phyloP scores from a whole-genome alignment of 2,113 vertebrate genomes.

The Axis porcinus region DNA sequence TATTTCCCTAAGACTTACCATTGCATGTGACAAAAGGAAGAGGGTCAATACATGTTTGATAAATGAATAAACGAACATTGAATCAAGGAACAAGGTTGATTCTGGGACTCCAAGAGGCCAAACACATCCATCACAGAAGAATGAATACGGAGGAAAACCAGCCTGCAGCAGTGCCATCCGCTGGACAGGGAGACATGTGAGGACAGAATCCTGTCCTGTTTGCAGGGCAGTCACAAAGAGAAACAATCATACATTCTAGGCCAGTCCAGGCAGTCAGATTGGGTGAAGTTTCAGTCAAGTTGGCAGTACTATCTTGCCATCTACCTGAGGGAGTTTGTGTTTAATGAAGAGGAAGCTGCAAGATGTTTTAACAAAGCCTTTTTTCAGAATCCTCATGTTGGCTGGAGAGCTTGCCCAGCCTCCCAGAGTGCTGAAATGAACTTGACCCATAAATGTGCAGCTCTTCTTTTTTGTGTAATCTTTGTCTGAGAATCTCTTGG shows the following conservation, averaged over 20 bases:
- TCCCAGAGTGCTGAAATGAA: background rate
- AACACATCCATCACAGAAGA: background rate
- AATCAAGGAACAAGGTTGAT: background rate
- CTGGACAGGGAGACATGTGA: background rate
- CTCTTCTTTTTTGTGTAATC: background rate
- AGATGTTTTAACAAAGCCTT: background rate
- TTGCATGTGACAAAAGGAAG: background rate
- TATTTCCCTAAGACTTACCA: background rate
- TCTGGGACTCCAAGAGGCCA: background rate
- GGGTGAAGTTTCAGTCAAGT: background rate
- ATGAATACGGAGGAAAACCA: background rate
- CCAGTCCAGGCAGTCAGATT: background rate
- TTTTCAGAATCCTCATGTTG: background rate
- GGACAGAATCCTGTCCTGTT: background rate
- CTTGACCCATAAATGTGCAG: background rate
- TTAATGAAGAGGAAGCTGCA: conserved; percentile 1
- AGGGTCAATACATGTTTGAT: background rate
- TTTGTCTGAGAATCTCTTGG: background rate
- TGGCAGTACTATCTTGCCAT: background rate
- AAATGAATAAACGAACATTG: background rate
- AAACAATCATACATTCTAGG: background rate
- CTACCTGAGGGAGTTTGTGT: background rate
- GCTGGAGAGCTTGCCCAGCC: background rate
- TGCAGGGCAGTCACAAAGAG: background rate
- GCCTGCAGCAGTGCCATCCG: background rate